These are phyloP conservation scores for Zenarchopterus dispar DNA, from an alignment of 2,797 vertebrate genomes.

Conservation along the genomic window DNA sequence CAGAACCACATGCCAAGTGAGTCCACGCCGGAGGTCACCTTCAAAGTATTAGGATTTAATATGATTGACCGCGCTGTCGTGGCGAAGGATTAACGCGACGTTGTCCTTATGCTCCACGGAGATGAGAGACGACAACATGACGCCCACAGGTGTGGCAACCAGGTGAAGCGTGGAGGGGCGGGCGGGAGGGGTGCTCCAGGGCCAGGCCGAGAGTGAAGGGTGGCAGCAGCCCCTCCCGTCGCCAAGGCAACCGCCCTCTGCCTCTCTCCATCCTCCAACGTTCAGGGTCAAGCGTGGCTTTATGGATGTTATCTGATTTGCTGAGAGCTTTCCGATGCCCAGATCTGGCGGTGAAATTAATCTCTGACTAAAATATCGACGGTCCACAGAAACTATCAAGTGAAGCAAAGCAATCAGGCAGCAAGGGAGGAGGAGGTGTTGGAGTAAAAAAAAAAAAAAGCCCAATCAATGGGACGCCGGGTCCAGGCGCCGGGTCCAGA, in stretches of 20 bases:
- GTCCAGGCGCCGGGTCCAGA: conserved; percentile 51
- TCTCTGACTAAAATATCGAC: conserved; percentile 82
- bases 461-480: conserved; percentile 69
- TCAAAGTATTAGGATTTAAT: conserved; percentile 78
- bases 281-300: conserved; percentile 72
- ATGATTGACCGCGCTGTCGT: conserved; percentile 72
- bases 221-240: conserved; percentile 12
- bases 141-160: conserved; percentile 51
- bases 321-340: conserved; percentile 67
- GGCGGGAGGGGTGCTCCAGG: conserved; percentile 24
- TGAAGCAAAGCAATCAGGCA: conserved; percentile 68
- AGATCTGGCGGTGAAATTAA: conserved; percentile 76
- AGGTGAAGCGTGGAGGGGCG: conserved; percentile 23
- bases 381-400: conserved; percentile 63
- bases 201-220: conserved; percentile 46
- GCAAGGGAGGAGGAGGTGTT: conserved; percentile 40
- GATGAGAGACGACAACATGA: conserved; percentile 62
- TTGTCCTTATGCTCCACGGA: conserved; percentile 57
- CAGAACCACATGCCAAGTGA: conserved; percentile 64
- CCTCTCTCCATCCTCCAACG: conserved; percentile 41
- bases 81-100: conserved; percentile 72
- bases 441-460: conserved; percentile 60
- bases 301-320: conserved; percentile 79
- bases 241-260: not conserved
- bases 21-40: conserved; percentile 71